phyloP scores from a whole-genome alignment of 2,113 vertebrate genomes.

The Trochalopteron elliotii region DNA sequence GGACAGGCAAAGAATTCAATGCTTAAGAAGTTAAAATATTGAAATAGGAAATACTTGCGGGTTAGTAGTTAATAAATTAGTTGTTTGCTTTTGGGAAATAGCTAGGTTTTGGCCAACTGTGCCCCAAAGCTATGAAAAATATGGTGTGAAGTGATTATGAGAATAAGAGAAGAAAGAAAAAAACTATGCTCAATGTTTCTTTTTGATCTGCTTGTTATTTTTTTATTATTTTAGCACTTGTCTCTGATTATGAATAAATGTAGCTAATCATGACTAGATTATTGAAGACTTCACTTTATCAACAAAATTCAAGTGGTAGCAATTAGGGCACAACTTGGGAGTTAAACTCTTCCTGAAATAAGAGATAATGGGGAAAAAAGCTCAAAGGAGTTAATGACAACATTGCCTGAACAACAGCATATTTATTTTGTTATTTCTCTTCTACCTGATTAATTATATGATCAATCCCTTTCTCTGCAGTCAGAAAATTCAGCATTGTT shows the following conservation, averaged over 20 bases:
- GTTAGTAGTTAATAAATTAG: not conserved
- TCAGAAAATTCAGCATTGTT: not conserved
- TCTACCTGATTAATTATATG: not conserved
- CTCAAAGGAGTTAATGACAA: not conserved
- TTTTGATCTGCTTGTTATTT: not conserved
- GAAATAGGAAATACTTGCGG: not conserved
- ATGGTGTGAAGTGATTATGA: not conserved
- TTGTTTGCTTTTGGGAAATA: not conserved
- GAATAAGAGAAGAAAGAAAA: not conserved
- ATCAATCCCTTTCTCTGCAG: not conserved
- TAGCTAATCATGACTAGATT: not conserved
- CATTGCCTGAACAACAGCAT: not conserved
- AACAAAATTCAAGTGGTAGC: not conserved
- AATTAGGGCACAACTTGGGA: not conserved
- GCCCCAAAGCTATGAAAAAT: not conserved
- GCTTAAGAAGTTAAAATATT: not conserved
- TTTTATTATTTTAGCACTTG: not conserved
- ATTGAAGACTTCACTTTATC: not conserved
- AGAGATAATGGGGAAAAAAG: not conserved
- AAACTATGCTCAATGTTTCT: not conserved
- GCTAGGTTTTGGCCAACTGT: not conserved
- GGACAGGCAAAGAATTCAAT: not conserved
- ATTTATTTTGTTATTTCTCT: not conserved
- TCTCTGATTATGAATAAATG: not conserved
- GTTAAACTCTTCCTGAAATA: not conserved